A percentile compares a stretch with the other conserved stretches of the same genome.
Conservation (phyloP, 1,140 invertebrate species). For the Cardiocondyla obscurior region DNA sequence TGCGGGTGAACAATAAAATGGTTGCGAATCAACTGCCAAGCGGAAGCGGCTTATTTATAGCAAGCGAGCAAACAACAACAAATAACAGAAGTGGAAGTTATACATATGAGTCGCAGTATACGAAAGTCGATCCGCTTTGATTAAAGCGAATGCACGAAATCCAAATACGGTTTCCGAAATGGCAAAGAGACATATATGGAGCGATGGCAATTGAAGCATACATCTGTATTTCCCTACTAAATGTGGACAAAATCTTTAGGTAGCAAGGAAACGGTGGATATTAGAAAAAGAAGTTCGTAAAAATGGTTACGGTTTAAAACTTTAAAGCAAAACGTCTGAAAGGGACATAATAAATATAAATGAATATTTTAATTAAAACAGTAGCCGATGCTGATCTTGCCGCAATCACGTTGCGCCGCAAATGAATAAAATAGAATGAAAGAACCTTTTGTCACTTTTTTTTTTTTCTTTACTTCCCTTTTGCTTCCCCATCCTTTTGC, state of each 20-base stretch:
- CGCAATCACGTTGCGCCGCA: not conserved
- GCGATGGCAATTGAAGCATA: not conserved
- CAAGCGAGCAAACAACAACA: slow-evolving; percentile 10
- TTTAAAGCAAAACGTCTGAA: not conserved
- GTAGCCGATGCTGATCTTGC: not conserved
- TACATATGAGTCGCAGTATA: not conserved
- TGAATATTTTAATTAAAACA: slow-evolving; percentile 39
- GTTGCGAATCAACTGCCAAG: slow-evolving; percentile 2
- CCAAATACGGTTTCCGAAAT: slow-evolving; percentile 56
- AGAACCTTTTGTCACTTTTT: slow-evolving; percentile 36
- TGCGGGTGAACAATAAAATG: not conserved
- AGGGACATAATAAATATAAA: not conserved
- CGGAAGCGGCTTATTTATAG: slow-evolving; percentile 19
- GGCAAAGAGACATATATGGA: not conserved
- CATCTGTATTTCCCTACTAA: not conserved
- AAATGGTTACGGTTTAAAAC: not conserved
- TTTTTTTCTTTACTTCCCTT: slow-evolving; percentile 1
- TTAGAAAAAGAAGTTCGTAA: not conserved
- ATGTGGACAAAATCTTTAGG: not conserved
- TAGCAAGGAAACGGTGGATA: not conserved
- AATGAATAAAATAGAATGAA: slow-evolving; percentile 18
- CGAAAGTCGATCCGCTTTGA: slow-evolving; percentile 42
- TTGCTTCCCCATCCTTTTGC: not conserved
- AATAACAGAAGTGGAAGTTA: slow-evolving; percentile 18
- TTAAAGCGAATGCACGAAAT: slow-evolving; percentile 64